Percentiles rank a stretch among this genome's conserved stretches.
phyloP scores from a whole-genome alignment of 2,797 vertebrate genomes.

The Lepilemur septentrionalis region DNA sequence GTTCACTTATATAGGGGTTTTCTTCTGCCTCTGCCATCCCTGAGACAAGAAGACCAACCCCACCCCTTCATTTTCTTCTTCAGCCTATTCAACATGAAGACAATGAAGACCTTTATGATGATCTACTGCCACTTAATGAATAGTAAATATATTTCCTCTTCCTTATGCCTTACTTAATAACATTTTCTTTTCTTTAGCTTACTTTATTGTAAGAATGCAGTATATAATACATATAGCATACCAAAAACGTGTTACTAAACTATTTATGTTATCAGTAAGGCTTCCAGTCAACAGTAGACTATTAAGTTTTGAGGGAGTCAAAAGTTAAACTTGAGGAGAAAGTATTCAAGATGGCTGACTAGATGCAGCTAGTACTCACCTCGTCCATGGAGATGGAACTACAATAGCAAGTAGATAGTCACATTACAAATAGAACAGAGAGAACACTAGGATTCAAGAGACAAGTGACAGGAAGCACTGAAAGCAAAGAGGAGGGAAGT shows the following conservation, averaged over 20 bases:
- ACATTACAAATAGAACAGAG: too few relatives aligned
- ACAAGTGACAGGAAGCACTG: too few relatives aligned
- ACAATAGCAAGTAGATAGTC: too few relatives aligned
- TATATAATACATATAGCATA: background rate
- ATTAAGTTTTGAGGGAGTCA: background rate
- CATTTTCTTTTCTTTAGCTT: background rate
- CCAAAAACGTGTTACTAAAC: background rate
- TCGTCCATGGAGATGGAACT: too few relatives aligned
- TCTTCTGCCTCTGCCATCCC: background rate
- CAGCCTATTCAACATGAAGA: background rate
- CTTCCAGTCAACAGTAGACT: background rate
- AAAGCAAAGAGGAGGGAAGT: too few relatives aligned
- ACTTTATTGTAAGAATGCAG: background rate
- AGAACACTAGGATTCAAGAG: too few relatives aligned
- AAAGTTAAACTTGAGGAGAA: background rate
- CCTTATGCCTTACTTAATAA: background rate
- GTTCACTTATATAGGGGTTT: background rate
- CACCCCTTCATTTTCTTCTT: background rate
- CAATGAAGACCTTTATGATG: background rate
- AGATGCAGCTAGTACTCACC: too few relatives aligned
- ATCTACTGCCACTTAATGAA: background rate
- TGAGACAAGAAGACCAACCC: background rate
- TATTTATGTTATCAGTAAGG: background rate
- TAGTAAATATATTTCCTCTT: background rate
- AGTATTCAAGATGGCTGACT: too few relatives aligned